Conservation (phyloP, 2,888 invertebrate species). For the Ormyrus rosae region DNA sequence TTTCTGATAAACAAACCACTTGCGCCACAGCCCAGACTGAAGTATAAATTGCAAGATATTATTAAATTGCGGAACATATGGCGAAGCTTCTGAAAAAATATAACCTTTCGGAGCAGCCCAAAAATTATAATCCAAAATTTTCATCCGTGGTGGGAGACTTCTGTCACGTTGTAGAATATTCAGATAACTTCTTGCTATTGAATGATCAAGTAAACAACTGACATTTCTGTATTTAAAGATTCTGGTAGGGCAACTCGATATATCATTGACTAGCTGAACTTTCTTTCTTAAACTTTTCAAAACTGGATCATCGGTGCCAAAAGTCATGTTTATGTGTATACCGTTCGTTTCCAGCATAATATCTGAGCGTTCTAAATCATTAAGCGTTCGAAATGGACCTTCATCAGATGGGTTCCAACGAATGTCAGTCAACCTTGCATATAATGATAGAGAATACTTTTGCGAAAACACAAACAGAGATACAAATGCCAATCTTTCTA, state of each 20-base stretch:
- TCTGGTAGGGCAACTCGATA: neutral
- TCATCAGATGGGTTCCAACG: neutral
- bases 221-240: slow-evolving; percentile 22
- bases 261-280: neutral
- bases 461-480: slow-evolving; percentile 7
- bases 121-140: slow-evolving; percentile 18
- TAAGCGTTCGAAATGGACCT: slow-evolving; percentile 39
- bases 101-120: slow-evolving; percentile 31
- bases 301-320: neutral
- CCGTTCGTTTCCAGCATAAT: slow-evolving; percentile 5
- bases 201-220: slow-evolving; percentile 42
- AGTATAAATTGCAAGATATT: neutral
- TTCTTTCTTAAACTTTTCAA: slow-evolving; percentile 28
- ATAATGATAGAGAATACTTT: slow-evolving; percentile 39
- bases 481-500: slow-evolving; percentile 37
- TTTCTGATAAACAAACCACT: neutral
- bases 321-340: neutral
- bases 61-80: slow-evolving; percentile 8
- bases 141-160: neutral
- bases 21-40: slow-evolving; percentile 1
- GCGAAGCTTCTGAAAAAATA: slow-evolving; percentile 19
- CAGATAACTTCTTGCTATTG: neutral
- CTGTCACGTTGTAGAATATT: neutral
- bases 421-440: slow-evolving; percentile 28
- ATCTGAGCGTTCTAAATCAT: slow-evolving; percentile 8